phyloP scores from a whole-genome alignment of 2,797 vertebrate genomes.

The Notoglanidium macrostoma region DNA sequence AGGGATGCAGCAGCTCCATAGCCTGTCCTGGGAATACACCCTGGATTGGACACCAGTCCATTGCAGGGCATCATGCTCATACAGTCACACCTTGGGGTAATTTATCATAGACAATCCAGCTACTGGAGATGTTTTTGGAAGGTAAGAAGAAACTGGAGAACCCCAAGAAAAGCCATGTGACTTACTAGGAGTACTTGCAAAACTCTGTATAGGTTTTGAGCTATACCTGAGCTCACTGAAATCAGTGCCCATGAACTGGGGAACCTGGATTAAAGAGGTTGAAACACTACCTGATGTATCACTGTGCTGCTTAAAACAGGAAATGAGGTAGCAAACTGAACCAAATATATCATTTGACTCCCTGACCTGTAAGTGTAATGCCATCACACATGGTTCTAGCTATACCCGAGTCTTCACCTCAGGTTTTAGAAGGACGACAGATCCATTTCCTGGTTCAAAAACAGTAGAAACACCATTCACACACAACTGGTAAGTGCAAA shows the following conservation, averaged over 20 bases:
- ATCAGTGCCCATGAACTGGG: not conserved
- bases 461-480: not conserved
- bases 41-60: not conserved
- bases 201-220: not conserved
- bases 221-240: not conserved
- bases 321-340: not conserved
- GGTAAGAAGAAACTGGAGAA: not conserved
- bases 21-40: not conserved
- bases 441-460: not conserved
- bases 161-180: not conserved
- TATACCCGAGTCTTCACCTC: not conserved
- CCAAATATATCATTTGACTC: not conserved
- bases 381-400: not conserved
- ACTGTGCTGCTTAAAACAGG: not conserved
- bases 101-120: not conserved
- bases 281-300: not conserved
- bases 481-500: not conserved
- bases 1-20: not conserved
- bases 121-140: not conserved
- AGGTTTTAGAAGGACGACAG: not conserved
- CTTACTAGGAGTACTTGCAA: not conserved
- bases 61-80: not conserved
- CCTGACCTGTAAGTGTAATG: not conserved
- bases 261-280: not conserved
- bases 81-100: no score